phyloP scores from a whole-genome alignment of 2,797 vertebrate species.

The Sebastes iracundus region DNA sequence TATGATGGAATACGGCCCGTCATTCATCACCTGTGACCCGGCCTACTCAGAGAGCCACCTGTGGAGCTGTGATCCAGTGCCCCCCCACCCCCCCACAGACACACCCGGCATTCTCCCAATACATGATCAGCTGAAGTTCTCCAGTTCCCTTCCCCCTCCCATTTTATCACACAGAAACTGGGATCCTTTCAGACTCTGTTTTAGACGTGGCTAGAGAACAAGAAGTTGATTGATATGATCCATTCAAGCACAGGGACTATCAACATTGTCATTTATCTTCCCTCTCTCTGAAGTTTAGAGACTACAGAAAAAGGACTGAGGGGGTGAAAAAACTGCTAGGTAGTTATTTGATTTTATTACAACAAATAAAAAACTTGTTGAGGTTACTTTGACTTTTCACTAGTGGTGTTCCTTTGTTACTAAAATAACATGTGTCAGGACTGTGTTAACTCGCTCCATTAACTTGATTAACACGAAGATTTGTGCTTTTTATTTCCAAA shows the following conservation, averaged over 20 bases:
- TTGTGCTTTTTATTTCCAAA: constrained; percentile 20
- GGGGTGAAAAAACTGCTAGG: constrained; percentile 48
- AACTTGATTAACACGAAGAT: constrained; percentile 25
- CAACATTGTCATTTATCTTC: constrained; percentile 57
- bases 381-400: constrained; percentile 60
- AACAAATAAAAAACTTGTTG: constrained; percentile 68
- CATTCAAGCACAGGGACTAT: constrained; percentile 73
- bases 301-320: constrained; percentile 47
- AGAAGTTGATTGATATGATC: constrained; percentile 56
- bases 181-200: constrained; percentile 62
- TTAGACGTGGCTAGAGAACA: constrained; percentile 57
- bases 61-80: constrained; percentile 70
- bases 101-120: background rate
- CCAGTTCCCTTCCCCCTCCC: background rate
- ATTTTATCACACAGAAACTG: constrained; percentile 59
- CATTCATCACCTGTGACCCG: constrained; percentile 58
- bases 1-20: constrained; percentile 54
- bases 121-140: constrained; percentile 18
- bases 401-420: constrained; percentile 51
- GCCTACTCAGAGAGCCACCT: constrained; percentile 74
- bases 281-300: constrained; percentile 54
- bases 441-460: constrained; percentile 23
- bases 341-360: constrained; percentile 73
- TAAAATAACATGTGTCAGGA: background rate
- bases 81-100: background rate